A percentile compares a stretch with the other conserved stretches of the same genome.
Evolutionary conservation across 2,797 vertebrate species (phyloP).

Genomic region (Eulemur mongoz): DNA sequence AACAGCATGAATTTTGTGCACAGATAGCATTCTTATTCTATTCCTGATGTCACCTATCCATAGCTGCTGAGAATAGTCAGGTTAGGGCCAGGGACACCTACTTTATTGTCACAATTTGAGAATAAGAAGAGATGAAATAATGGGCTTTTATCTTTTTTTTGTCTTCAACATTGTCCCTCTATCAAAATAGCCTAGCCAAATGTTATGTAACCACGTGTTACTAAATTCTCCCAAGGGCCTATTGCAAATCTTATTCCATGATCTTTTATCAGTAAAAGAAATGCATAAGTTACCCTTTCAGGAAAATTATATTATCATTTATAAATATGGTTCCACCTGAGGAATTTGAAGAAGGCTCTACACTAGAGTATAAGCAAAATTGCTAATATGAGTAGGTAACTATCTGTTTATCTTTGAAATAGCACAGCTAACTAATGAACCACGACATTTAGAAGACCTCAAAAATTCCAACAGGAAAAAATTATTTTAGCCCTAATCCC

Average conservation of each 20-base stretch:
- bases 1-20: not conserved
- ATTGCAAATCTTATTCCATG: not conserved
- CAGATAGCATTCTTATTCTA: not conserved
- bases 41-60: not conserved
- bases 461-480: not conserved
- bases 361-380: not conserved
- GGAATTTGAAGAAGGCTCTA: not conserved
- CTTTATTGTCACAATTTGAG: not conserved
- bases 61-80: not conserved
- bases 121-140: not conserved
- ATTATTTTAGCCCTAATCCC: not conserved
- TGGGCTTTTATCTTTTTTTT: not conserved
- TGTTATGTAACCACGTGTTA: not conserved
- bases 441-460: not conserved
- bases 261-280: not conserved
- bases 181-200: constrained; percentile 11
- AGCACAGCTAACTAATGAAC: not conserved
- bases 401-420: not conserved
- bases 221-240: not conserved
- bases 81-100: not conserved
- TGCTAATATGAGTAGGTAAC: not conserved
- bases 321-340: not conserved
- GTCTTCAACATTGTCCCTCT: not conserved
- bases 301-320: constrained; percentile 4
- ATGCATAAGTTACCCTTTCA: not conserved